Conservation (phyloP, 2,888 invertebrate species). For the Hirtodrosophila histrioides region DNA sequence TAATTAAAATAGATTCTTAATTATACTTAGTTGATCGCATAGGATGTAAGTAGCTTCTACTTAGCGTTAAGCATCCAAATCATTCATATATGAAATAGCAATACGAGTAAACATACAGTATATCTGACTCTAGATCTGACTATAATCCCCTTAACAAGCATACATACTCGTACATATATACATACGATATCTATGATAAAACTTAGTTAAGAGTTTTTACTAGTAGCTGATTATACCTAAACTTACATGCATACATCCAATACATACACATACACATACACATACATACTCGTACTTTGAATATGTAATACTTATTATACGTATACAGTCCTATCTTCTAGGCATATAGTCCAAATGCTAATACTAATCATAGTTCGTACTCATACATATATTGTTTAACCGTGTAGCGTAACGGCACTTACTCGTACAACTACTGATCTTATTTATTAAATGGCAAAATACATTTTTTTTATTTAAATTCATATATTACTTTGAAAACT, state of each 20-base stretch:
- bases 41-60: constrained; percentile 62
- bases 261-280: constrained; percentile 6
- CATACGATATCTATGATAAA: background rate
- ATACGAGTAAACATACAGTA: too few relatives aligned
- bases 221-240: constrained; percentile 39
- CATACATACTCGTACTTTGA: background rate
- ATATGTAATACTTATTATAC: background rate
- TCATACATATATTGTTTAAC: constrained; percentile 38
- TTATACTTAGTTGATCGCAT: constrained; percentile 48
- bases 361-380: constrained; percentile 45
- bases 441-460: constrained; percentile 40
- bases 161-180: constrained; percentile 2
- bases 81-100: constrained; percentile 1
- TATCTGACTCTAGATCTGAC: constrained; percentile 10
- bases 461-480: constrained; percentile 41
- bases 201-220: constrained; percentile 55
- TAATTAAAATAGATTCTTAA: constrained; percentile 14
- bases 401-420: constrained; percentile 53
- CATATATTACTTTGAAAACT: background rate
- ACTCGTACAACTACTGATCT: constrained; percentile 42
- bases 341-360: constrained; percentile 42
- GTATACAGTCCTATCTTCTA: constrained; percentile 22
- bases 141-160: constrained; percentile 6
- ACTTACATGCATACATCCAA: constrained; percentile 1
- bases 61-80: constrained; percentile 48